Evolutionary conservation across 2,888 invertebrate genomes (phyloP).

Genomic region (Argynnis bischoffii): DNA sequence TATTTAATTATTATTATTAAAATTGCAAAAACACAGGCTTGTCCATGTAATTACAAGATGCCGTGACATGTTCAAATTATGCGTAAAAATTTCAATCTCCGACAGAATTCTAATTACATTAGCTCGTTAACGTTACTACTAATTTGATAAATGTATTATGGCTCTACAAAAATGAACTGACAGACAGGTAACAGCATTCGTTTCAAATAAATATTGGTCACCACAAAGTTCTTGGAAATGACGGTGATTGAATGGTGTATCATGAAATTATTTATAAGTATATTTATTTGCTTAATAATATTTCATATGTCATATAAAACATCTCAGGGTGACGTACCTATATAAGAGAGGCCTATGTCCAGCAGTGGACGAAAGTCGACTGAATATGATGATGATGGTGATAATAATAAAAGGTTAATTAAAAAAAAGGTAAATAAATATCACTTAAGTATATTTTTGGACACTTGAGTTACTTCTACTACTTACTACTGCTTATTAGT

Average conservation of each 20-base stretch:
- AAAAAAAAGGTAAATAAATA: too few species aligned
- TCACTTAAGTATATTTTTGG: too few species aligned
- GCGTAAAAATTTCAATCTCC: conserved; percentile 44
- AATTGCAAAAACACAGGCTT: conserved; percentile 19
- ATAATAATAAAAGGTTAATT: too few species aligned
- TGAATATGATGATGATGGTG: too few species aligned
- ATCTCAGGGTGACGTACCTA: too few species aligned
- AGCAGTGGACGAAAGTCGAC: too few species aligned
- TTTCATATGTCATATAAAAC: too few species aligned
- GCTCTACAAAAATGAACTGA: conserved; percentile 12
- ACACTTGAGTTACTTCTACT: too few species aligned
- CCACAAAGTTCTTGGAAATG: neutral
- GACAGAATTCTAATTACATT: conserved; percentile 40
- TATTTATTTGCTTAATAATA: too few species aligned
- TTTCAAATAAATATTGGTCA: conserved; percentile 1
- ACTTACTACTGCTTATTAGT: too few species aligned
- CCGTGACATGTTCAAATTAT: conserved; percentile 44
- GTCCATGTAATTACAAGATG: conserved; percentile 40
- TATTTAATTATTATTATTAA: conserved; percentile 9
- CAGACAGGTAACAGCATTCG: conserved; percentile 9
- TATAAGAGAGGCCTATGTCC: too few species aligned
- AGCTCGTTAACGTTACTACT: conserved; percentile 13
- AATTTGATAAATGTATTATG: conserved; percentile 9
- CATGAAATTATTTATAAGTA: too few species aligned
- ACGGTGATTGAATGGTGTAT: neutral